phyloP scores from a whole-genome alignment of 64 coral and sea anemone genomes.

The Dendronephthya gigantea region DNA sequence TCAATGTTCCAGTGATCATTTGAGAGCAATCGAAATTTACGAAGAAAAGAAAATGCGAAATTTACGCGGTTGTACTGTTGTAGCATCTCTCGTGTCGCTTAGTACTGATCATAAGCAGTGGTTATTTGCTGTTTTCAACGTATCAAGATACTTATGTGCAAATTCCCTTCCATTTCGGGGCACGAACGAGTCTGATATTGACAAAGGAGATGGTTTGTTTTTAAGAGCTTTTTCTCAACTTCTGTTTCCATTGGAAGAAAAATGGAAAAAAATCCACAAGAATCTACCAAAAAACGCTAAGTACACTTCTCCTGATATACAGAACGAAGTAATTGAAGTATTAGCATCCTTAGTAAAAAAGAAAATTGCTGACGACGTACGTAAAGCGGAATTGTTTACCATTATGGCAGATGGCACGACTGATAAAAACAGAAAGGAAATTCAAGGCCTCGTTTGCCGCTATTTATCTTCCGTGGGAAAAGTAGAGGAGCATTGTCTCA shows the following conservation, averaged over 20 bases:
- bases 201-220: background rate
- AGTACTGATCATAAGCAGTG: background rate
- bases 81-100: constrained; percentile 6
- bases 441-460: constrained; percentile 12
- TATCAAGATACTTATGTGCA: constrained; percentile 19
- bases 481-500: constrained; percentile 13
- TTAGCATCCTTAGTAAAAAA: constrained; percentile 17
- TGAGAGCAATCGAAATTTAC: background rate
- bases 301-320: constrained; percentile 9
- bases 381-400: constrained; percentile 20
- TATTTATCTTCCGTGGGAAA: constrained; percentile 2
- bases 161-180: constrained; percentile 4
- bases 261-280: constrained; percentile 13
- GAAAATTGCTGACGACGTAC: constrained; percentile 14
- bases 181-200: background rate
- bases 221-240: constrained; percentile 20
- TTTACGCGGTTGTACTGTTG: background rate
- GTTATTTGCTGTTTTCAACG: constrained; percentile 18
- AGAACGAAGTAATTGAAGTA: constrained; percentile 7
- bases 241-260: constrained; percentile 9
- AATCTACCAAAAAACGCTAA: constrained; percentile 17
- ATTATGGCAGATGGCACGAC: constrained; percentile 11
- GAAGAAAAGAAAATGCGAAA: constrained; percentile 12
- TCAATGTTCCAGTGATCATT: constrained; percentile 6
- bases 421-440: constrained; percentile 21